Conservation (phyloP, 1,140 invertebrate species). For the Drosophila funebris region DNA sequence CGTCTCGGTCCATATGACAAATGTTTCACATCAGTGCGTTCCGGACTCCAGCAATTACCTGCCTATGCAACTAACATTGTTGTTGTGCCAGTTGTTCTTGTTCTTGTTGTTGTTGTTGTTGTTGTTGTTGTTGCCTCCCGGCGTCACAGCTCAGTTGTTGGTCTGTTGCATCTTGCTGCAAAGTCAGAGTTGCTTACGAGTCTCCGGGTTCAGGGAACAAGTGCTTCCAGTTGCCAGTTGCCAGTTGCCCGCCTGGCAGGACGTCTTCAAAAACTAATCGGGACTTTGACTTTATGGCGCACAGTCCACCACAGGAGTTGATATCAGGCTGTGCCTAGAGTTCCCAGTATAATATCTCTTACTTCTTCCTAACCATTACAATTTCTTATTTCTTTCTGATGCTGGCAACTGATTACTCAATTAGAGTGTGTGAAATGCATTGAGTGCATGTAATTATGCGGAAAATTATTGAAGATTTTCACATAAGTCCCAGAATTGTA, state of each 20-base stretch:
- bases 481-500: not conserved
- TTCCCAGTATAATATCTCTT: conserved; percentile 3
- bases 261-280: conserved; percentile 29
- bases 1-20: conserved; percentile 75
- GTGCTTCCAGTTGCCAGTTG: conserved; percentile 41
- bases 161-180: conserved; percentile 62
- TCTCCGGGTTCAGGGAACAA: conserved; percentile 29
- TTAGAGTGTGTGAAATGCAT: conserved; percentile 55
- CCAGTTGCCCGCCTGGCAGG: conserved; percentile 30
- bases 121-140: conserved; percentile 37
- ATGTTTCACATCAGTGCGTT: conserved; percentile 74
- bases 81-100: too few species aligned
- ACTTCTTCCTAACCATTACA: not conserved
- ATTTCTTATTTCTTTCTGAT: conserved; percentile 8
- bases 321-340: conserved; percentile 11
- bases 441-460: conserved; percentile 51
- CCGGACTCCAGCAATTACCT: conserved; percentile 73
- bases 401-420: conserved; percentile 63
- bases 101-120: conserved; percentile 21
- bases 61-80: conserved; percentile 17
- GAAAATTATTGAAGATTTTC: conserved; percentile 42
- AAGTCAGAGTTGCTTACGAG: conserved; percentile 1
- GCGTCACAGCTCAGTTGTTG: conserved; percentile 77
- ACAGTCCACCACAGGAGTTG: conserved; percentile 31
- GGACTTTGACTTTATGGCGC: conserved; percentile 41